These are phyloP conservation scores for Cynopterus brachyotis DNA, from an alignment of 2,113 vertebrate genomes.

Conservation along the genomic window DNA sequence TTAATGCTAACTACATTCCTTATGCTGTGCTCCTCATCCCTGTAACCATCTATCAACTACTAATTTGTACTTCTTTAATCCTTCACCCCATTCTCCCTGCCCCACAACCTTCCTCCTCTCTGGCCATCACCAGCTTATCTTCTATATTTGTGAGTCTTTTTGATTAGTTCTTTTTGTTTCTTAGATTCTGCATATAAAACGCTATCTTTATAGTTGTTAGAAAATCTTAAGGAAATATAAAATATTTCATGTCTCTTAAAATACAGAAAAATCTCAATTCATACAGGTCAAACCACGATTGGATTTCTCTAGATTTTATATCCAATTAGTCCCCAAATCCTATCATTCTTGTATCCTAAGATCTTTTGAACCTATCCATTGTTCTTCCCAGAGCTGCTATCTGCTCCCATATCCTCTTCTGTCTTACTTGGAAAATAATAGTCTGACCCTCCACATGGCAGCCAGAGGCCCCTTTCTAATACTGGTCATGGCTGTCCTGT, in stretches of 20 bases:
- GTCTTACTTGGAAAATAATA: neutral
- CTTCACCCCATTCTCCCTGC: no score
- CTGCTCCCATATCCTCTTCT: no score
- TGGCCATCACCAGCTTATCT: no score
- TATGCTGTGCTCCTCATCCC: no score
- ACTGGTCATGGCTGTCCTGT: neutral
- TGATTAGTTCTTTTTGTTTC: no score
- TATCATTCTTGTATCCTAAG: neutral
- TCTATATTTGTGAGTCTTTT: no score
- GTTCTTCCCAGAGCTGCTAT: neutral
- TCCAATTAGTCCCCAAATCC: neutral
- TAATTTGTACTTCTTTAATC: no score
- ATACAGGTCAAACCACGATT: neutral
- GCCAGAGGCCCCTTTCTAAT: neutral
- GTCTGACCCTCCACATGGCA: neutral
- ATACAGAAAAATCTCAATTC: neutral
- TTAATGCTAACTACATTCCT: no score
- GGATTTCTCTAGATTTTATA: neutral
- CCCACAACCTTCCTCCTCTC: no score
- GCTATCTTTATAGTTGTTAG: neutral
- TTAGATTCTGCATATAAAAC: neutral
- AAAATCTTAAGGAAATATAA: neutral
- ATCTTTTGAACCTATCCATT: neutral
- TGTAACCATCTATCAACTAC: no score
- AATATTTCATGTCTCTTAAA: slow-evolving; percentile 4